Evolutionary conservation across 2,888 invertebrate species (phyloP).

Genomic region (Rhaphigaster nebulosa): DNA sequence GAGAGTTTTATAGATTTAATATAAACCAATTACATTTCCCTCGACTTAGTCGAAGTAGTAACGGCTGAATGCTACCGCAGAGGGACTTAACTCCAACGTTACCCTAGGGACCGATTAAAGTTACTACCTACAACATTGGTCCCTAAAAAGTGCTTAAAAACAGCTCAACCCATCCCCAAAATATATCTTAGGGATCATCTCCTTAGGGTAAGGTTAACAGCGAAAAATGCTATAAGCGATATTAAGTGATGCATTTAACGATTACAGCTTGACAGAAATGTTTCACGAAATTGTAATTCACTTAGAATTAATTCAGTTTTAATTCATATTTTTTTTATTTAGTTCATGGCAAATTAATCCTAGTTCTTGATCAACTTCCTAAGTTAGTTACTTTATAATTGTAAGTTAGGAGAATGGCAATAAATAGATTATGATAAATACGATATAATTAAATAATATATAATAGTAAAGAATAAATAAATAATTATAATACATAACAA

Average conservation of each 20-base stretch:
- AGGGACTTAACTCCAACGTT: background rate
- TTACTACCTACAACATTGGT: background rate
- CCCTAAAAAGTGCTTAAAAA: slow-evolving; percentile 27
- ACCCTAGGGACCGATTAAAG: background rate
- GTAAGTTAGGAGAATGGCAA: too few relatives aligned
- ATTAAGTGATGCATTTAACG: background rate
- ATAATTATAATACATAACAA: too few relatives aligned
- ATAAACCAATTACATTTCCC: background rate
- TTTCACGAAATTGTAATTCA: background rate
- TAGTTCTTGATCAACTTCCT: too few relatives aligned
- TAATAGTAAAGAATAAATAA: too few relatives aligned
- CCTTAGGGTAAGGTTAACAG: background rate
- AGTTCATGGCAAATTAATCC: too few relatives aligned
- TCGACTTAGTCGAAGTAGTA: background rate
- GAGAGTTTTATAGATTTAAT: background rate
- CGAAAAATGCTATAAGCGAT: background rate
- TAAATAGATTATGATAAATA: too few relatives aligned
- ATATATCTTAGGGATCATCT: slow-evolving; percentile 1
- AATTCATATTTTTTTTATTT: background rate
- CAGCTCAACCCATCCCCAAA: background rate
- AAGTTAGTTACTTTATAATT: too few relatives aligned
- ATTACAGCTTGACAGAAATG: background rate
- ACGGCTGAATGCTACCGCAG: background rate
- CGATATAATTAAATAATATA: too few relatives aligned
- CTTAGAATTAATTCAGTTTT: too few relatives aligned